Base-by-base conservation (phyloP, 2,113 vertebrate genomes). In the Rhadina sibilatrix region DNA sequence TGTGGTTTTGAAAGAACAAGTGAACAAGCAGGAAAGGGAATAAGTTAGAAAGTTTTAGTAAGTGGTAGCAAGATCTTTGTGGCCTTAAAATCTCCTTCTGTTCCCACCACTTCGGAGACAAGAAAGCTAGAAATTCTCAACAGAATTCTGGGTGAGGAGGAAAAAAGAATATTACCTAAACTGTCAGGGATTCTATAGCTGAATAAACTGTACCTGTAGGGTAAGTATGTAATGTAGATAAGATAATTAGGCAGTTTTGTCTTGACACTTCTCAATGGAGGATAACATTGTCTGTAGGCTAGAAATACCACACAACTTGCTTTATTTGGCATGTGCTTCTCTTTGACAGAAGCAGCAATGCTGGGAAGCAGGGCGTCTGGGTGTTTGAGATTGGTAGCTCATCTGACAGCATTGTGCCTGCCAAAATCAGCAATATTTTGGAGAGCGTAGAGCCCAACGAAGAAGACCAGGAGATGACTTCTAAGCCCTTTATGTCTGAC, bases 321-420 rank as follows among this genome's bases (percentile, higher is more conserved):
- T 69, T 82, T 79, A 9, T 88, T 88, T 89, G 50, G 27, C 30
- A 5, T 42, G 19, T 95, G 18, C 80, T 90, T 83, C 52, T 95
- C 38, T 64, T 42, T 90, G 78, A 52, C 52, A 99, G 99, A 97
- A 96, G 97, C 92, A 99, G 99, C 84, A 99, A 99, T 97, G 97
- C 98, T 23, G 99, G 99, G 74, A 91, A 95, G 83, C 97, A 88
- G 30, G 99, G 99, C 2, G 78, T 99, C 47, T 99, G 99, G 99
- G 99, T 99, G 63, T 99, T 99, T 1, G 98, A 99, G 96, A 98
- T 99, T 6, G 99, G 99, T 42, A 98, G 98, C 7, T 98, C 97
- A 2, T 98, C 98, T 56, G 97, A 98, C 37, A 98, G 96, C 0
- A 94, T 99, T 24, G 92, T 98, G 64, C 96, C 98, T 33, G 98